A percentile compares a stretch with the other conserved stretches of the same genome.
phyloP scores from a whole-genome alignment of 64 coral and sea anemone species.

The Astreopora myriophthalma region DNA sequence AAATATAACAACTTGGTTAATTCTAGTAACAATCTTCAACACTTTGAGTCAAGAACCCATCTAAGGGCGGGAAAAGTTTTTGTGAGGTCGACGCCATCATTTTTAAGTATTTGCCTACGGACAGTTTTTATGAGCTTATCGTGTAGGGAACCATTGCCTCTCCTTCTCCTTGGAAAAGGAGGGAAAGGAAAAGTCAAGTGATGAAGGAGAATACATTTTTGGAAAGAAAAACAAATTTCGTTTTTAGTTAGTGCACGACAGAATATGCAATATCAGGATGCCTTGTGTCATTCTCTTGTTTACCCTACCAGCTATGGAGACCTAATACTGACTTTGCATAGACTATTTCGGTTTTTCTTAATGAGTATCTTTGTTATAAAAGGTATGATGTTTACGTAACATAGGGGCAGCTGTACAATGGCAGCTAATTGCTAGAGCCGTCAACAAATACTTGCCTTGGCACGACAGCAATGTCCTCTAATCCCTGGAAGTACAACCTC shows the following conservation, averaged over 20 bases:
- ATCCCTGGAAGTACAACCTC: neutral
- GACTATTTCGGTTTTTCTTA: no score
- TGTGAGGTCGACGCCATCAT: neutral
- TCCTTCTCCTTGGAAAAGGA: neutral
- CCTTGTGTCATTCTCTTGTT: no score
- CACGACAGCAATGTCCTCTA: neutral
- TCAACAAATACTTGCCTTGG: neutral
- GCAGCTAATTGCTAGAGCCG: neutral
- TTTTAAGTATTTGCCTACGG: neutral
- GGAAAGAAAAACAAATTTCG: neutral
- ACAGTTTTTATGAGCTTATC: neutral
- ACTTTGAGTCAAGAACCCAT: neutral
- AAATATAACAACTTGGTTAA: neutral
- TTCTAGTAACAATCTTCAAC: neutral
- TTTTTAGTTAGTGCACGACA: neutral
- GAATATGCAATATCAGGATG: no score
- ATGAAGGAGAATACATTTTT: neutral
- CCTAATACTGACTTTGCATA: no score
- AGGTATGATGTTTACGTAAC: neutral
- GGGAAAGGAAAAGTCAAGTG: neutral
- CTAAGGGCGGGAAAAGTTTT: neutral
- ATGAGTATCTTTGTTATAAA: neutral
- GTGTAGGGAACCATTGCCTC: neutral
- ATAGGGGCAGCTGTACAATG: neutral
- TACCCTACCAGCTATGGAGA: no score